Base-by-base conservation (phyloP, 1,140 invertebrate genomes). In the Heliothis subflexa region DNA sequence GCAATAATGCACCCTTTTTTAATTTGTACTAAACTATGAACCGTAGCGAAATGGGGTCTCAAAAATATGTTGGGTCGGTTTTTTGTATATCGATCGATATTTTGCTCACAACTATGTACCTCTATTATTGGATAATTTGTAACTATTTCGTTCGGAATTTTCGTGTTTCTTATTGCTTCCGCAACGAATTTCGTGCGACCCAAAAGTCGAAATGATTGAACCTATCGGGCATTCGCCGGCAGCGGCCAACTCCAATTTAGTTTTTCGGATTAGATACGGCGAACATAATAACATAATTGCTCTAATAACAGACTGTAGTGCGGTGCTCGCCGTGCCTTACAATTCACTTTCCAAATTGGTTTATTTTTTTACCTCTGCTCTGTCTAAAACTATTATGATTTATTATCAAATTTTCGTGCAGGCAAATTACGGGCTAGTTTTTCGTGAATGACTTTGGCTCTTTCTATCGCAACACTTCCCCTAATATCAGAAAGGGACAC, bases 341-440 rank as follows among this genome's bases (percentile, higher is more conserved):
- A 94, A 94, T 93, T 93, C 92, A 94, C 93, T 94, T 94, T 94
- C 92, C 92, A 94, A 94, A 93, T 94, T 92, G 88, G 93, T 94
- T 91, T 89, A 91, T 92, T 93, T 94, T 75, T 94, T 94, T 93
- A 92, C 87, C 88, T 91, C 82, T 84, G 83, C 82, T 90, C 91
- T 92, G 91, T 93, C 92, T 94, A 93, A 92, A 94, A 94, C 93
- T 94, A 94, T 94, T 92, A 93, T 94, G 92, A 94, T 94, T 94
- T 94, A 94, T 93, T 92, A 93, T 89, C 88, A 87, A 93, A 93
- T 94, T 93, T 94, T 93, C 93, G 92, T 93, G 91, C 93, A 93
- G 88, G 89, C 91, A 94, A 94, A 94, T 94, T 93, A 92, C 83
- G 87, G 88, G 76, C 86, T 83, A 81, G 84, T 85, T 91, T 90